phyloP scores from a whole-genome alignment of 2,113 vertebrate genomes.

The Asarcornis scutulata region DNA sequence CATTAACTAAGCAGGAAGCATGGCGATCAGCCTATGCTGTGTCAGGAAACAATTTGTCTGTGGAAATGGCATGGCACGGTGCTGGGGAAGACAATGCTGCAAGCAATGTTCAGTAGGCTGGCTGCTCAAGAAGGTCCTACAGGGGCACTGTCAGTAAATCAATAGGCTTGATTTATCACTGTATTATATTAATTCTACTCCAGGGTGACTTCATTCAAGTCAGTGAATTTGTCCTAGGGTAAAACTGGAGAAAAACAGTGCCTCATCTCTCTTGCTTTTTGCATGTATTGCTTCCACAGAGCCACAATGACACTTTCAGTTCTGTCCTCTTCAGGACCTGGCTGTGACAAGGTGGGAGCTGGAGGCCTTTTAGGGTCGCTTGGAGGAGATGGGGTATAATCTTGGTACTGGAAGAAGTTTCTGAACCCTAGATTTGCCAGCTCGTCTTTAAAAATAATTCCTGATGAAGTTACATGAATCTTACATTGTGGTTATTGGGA shows the following conservation, averaged over 20 bases:
- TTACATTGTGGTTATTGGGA: conserved; percentile 20
- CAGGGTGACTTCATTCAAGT: conserved; percentile 36
- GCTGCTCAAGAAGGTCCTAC: conserved; percentile 36
- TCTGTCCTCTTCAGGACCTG: neutral
- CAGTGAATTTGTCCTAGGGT: conserved; percentile 8
- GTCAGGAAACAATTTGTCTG: conserved; percentile 69
- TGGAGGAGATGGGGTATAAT: neutral
- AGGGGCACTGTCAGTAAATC: conserved; percentile 57
- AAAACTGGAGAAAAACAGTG: neutral
- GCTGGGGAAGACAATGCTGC: conserved; percentile 50
- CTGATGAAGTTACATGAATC: conserved; percentile 5
- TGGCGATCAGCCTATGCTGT: conserved; percentile 49
- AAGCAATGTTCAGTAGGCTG: conserved; percentile 31
- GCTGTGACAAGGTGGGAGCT: conserved; percentile 8
- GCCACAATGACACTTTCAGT: neutral
- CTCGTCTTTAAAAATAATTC: conserved; percentile 8
- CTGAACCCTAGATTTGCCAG: neutral
- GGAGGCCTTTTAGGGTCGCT: neutral
- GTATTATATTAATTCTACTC: conserved; percentile 42
- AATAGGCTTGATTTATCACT: conserved; percentile 56
- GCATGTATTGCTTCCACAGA: neutral
- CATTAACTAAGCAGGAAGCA: conserved; percentile 56
- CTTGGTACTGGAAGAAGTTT: neutral
- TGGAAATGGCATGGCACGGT: conserved; percentile 47
- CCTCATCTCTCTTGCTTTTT: neutral